A percentile compares a stretch with the other conserved stretches of the same genome.
These are phyloP conservation scores for Tetanocera ferruginea DNA, from an alignment of 2,888 invertebrate species.

Conservation along the genomic window DNA sequence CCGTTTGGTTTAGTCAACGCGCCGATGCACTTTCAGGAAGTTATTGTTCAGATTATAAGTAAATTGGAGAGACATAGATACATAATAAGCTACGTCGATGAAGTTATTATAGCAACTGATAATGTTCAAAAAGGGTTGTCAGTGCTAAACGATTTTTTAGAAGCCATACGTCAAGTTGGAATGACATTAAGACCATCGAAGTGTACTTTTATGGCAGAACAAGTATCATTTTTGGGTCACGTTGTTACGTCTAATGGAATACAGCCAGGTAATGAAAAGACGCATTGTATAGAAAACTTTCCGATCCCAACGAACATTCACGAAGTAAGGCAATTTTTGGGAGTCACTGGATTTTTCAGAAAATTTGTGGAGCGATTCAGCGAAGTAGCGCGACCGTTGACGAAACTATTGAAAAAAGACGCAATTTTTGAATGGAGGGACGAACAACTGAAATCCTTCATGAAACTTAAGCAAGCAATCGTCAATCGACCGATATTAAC, in stretches of 20 bases:
- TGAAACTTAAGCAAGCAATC: slow-evolving; percentile 27
- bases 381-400: slow-evolving; percentile 37
- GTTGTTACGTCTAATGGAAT: slow-evolving; percentile 35
- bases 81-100: slow-evolving; percentile 35
- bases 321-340: slow-evolving; percentile 39
- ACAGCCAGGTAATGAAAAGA: slow-evolving; percentile 37
- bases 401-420: slow-evolving; percentile 36
- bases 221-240: slow-evolving; percentile 39
- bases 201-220: slow-evolving; percentile 43
- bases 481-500: slow-evolving; percentile 26
- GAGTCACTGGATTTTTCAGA: slow-evolving; percentile 40
- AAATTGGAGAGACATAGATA: background rate
- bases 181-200: background rate
- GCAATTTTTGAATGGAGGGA: slow-evolving; percentile 6
- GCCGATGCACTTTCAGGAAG: slow-evolving; percentile 58
- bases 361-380: slow-evolving; percentile 42
- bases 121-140: background rate
- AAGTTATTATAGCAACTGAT: slow-evolving; percentile 40
- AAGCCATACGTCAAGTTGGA: background rate
- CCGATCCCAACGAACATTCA: slow-evolving; percentile 31
- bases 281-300: slow-evolving; percentile 38
- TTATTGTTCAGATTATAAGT: background rate
- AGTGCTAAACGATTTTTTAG: background rate
- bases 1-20: slow-evolving; percentile 62
- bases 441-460: background rate